A percentile compares a stretch with the other conserved stretches of the same genome.
Evolutionary conservation across 2,797 vertebrate species (phyloP).

Genomic region (Falco berigora): DNA sequence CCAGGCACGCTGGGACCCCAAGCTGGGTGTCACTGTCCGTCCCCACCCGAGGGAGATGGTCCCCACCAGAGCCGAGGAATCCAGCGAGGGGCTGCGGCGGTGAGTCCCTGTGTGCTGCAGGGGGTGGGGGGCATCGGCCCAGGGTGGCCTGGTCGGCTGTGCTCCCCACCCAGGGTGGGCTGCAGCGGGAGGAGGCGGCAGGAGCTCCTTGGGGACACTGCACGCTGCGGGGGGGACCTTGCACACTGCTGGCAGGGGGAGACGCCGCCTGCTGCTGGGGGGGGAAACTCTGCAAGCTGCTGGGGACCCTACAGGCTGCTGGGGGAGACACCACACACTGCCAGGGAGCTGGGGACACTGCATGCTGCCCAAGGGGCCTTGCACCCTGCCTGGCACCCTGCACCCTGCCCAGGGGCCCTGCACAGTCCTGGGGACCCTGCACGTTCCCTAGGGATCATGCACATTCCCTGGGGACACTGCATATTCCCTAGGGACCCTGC

Average conservation of each 20-base stretch:
- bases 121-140: neutral
- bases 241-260: too few species aligned
- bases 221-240: too few species aligned
- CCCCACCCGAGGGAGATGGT: neutral
- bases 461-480: neutral
- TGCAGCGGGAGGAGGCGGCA: neutral
- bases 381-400: neutral
- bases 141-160: neutral
- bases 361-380: neutral
- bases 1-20: neutral
- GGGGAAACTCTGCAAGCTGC: too few species aligned
- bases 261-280: too few species aligned
- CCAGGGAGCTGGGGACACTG: neutral
- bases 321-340: neutral
- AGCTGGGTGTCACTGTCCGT: neutral
- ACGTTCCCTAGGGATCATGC: neutral
- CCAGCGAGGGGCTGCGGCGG: neutral
- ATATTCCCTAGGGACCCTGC: neutral
- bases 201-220: neutral
- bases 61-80: neutral
- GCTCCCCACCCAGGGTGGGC: neutral
- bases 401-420: neutral
- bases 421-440: neutral
- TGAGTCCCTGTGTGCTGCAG: fast-evolving
- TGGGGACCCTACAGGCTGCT: neutral